These are phyloP conservation scores for Tuberolachnus salignus DNA, from an alignment of 2,888 invertebrate genomes.

Conservation along the genomic window DNA sequence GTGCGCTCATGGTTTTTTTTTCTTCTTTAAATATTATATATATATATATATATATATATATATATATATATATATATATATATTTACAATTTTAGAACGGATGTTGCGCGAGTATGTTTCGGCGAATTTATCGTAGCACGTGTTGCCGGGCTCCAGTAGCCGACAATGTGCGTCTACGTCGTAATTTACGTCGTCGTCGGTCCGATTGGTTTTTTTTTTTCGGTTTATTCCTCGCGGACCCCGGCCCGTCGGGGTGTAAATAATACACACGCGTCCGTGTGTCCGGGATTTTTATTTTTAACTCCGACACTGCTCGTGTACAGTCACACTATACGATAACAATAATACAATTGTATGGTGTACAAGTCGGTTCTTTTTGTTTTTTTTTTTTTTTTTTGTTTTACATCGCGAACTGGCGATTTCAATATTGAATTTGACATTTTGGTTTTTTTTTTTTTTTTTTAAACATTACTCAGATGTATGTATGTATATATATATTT, in stretches of 20 bases:
- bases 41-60: not conserved
- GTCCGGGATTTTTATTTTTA: conserved; percentile 8
- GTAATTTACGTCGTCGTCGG: not conserved
- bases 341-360: not conserved
- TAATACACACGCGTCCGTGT: not conserved
- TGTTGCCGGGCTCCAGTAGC: not conserved
- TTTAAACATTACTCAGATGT: too few relatives aligned
- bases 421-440: too few relatives aligned
- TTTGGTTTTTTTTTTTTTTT: too few relatives aligned
- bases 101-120: not conserved
- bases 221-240: not conserved
- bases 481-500: too few relatives aligned
- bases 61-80: too few relatives aligned
- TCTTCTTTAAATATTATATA: too few relatives aligned
- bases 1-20: conserved; percentile 1
- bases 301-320: not conserved
- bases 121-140: conserved; percentile 12
- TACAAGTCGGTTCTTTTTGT: too few relatives aligned
- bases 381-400: too few relatives aligned
- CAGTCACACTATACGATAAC: not conserved
- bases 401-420: too few relatives aligned
- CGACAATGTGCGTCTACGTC: not conserved
- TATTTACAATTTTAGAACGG: too few relatives aligned
- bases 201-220: not conserved
- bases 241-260: not conserved